These are phyloP conservation scores for Eilema sororculum DNA, from an alignment of 2,888 invertebrate genomes.

Conservation along the genomic window DNA sequence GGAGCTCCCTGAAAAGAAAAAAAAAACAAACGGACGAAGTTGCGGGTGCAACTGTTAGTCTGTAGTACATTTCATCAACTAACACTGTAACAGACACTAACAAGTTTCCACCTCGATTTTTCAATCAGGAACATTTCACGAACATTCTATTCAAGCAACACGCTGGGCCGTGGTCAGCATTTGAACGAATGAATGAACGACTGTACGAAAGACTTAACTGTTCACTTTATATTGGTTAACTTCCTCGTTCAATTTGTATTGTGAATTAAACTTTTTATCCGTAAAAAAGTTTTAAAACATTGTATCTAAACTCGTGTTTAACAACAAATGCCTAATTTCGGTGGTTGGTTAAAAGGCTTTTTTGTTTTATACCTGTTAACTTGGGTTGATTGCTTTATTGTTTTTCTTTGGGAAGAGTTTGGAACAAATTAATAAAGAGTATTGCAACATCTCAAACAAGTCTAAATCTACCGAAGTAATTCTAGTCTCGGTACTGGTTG, in stretches of 20 bases:
- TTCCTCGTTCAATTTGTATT: constrained; percentile 1
- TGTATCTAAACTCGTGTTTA: background rate
- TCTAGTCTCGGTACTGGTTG: no score
- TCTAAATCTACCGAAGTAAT: no score
- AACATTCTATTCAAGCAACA: constrained; percentile 10
- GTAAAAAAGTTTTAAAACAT: background rate
- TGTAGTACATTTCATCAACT: no score
- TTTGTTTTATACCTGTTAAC: background rate
- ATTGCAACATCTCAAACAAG: no score
- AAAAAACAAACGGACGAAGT: no score
- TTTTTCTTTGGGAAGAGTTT: background rate
- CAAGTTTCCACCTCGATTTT: background rate
- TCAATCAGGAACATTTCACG: constrained; percentile 14
- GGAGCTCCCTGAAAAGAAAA: no score
- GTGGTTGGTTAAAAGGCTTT: background rate
- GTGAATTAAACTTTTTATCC: background rate
- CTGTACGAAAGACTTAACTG: constrained; percentile 16
- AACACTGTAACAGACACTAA: no score
- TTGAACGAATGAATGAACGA: constrained; percentile 15
- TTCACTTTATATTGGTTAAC: constrained; percentile 10
- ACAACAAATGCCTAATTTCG: background rate
- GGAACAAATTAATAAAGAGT: background rate
- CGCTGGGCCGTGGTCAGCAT: constrained; percentile 6
- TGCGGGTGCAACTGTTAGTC: no score
- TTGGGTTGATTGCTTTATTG: background rate